Percentiles rank a stretch among this genome's conserved stretches.
phyloP scores from a whole-genome alignment of 2,888 invertebrate genomes.

The Gnatocerus cornutus region DNA sequence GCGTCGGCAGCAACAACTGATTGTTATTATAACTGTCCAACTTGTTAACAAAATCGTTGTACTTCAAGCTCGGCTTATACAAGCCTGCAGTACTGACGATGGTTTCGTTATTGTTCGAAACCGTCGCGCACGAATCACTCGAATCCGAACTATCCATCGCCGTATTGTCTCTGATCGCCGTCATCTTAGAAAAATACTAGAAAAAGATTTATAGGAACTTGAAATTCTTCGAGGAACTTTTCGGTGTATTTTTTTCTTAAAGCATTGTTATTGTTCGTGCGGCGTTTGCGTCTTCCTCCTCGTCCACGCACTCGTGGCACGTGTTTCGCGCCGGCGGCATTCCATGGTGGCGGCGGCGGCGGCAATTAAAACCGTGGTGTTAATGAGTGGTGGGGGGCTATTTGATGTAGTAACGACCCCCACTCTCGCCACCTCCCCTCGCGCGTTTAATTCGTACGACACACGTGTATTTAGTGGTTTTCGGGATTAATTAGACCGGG shows the following conservation, averaged over 20 bases:
- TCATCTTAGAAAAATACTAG: conserved; percentile 60
- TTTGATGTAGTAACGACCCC: conserved; percentile 33
- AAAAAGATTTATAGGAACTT: conserved; percentile 53
- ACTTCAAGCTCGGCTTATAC: conserved; percentile 66
- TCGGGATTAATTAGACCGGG: conserved; percentile 53
- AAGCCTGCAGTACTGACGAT: conserved; percentile 55
- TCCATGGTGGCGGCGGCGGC: conserved; percentile 50
- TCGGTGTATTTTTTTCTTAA: background rate
- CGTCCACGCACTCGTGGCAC: conserved; percentile 17
- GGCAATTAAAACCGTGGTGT: conserved; percentile 53
- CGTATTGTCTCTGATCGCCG: conserved; percentile 65
- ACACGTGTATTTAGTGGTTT: conserved; percentile 23
- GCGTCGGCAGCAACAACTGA: conserved; percentile 78
- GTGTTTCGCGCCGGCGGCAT: conserved; percentile 33
- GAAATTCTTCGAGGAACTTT: conserved; percentile 40
- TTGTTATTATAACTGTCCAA: conserved; percentile 70
- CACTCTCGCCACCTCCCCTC: conserved; percentile 49
- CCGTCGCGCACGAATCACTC: conserved; percentile 66
- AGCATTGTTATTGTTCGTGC: conserved; percentile 8
- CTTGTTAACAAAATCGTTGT: conserved; percentile 69
- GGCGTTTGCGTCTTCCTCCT: conserved; percentile 33
- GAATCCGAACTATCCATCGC: conserved; percentile 68
- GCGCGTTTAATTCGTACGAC: conserved; percentile 35
- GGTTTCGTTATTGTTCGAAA: conserved; percentile 60
- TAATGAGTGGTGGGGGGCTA: conserved; percentile 51